phyloP scores from a whole-genome alignment of 30 jellyfish, hydroid and myxozoan genomes.

The Cassiopea andromeda region DNA sequence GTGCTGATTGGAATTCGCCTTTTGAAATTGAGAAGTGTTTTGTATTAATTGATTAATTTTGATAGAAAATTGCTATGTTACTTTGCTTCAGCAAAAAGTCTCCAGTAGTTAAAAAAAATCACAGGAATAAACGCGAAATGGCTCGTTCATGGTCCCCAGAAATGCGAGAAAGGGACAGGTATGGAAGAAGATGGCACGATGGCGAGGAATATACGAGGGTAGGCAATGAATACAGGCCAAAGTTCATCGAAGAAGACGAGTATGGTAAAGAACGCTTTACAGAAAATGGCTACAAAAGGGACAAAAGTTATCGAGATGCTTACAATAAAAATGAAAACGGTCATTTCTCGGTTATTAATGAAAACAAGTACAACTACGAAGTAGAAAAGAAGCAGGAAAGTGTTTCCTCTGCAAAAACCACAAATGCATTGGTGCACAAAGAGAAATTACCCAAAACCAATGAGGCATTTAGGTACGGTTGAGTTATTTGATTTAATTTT shows the following conservation, averaged over 20 bases:
- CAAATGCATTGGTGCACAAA: constrained; percentile 36
- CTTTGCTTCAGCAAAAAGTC: constrained; percentile 67
- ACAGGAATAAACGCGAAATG: neutral
- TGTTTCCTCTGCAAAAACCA: neutral
- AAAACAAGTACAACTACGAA: constrained; percentile 20
- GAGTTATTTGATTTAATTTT: neutral
- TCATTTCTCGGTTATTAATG: neutral
- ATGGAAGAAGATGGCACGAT: constrained; percentile 34
- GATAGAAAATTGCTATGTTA: neutral
- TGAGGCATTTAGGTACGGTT: constrained; percentile 43
- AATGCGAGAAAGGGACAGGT: constrained; percentile 12
- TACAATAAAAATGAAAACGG: neutral
- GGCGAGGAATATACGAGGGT: constrained; percentile 64
- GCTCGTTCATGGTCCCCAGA: constrained; percentile 56
- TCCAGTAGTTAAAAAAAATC: constrained; percentile 42
- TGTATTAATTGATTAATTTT: neutral
- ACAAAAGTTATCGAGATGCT: neutral
- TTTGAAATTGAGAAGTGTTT: neutral
- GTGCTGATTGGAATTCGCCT: neutral
- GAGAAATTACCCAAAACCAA: constrained; percentile 10
- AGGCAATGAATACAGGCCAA: constrained; percentile 57
- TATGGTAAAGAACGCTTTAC: neutral
- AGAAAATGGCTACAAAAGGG: constrained; percentile 29
- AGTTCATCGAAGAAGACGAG: neutral
- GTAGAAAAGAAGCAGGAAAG: constrained; percentile 30